phyloP scores from a whole-genome alignment of 2,797 vertebrate species.

The Nasua narica region DNA sequence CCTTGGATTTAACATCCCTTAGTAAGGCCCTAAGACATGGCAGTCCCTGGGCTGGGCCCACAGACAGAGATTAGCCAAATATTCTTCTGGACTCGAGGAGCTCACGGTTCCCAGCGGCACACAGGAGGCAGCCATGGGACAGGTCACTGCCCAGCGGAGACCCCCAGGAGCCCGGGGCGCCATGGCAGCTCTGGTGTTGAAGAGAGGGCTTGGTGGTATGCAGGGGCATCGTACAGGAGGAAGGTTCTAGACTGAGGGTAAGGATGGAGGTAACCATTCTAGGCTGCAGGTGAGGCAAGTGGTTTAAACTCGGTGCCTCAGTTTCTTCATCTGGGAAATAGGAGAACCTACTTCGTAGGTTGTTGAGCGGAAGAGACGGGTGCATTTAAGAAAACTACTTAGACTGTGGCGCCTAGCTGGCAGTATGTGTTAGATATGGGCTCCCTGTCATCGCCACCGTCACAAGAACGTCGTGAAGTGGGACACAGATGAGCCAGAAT shows the following conservation, averaged over 20 bases:
- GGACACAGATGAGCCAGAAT: neutral
- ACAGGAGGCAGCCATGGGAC: fast-evolving
- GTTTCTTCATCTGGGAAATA: neutral
- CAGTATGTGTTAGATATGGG: fast-evolving
- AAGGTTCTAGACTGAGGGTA: neutral
- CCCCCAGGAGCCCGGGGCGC: fast-evolving
- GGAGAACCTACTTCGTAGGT: neutral
- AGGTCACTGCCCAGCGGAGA: fast-evolving
- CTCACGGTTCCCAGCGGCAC: neutral
- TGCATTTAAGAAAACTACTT: neutral
- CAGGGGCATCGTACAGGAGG: neutral
- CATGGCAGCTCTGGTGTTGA: fast-evolving
- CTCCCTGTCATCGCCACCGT: neutral
- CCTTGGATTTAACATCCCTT: neutral
- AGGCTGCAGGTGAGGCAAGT: neutral
- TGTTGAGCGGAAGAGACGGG: neutral
- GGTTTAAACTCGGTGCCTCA: neutral
- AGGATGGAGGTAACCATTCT: neutral
- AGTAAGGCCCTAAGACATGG: neutral
- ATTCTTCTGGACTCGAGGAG: neutral
- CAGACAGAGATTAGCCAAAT: neutral
- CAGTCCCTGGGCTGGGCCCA: neutral
- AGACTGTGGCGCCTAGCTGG: neutral
- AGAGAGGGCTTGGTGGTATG: neutral
- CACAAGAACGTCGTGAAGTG: fast-evolving